Evolutionary conservation across 2,888 invertebrate species (phyloP).

Genomic region (Pristionchus mayeri): DNA sequence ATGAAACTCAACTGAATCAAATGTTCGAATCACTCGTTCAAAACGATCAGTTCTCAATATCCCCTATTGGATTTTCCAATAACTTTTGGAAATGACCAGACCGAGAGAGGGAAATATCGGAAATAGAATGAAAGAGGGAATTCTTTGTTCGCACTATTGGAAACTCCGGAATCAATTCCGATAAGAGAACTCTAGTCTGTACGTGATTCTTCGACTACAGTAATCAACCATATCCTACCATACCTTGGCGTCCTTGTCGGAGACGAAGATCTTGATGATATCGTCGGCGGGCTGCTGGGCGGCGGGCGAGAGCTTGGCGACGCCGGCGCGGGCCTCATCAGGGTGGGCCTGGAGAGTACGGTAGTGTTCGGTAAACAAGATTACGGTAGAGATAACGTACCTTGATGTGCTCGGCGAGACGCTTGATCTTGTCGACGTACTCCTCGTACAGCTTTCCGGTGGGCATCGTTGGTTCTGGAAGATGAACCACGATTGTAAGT

Average conservation of each 20-base stretch:
- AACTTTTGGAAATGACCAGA: no score
- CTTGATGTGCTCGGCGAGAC: conserved; percentile 15
- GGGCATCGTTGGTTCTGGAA: no score
- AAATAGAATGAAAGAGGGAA: no score
- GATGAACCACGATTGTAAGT: no score
- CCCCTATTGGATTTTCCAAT: no score
- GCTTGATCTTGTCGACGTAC: conserved; percentile 6
- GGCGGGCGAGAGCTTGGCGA: background rate
- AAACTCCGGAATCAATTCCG: no score
- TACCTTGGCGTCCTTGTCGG: conserved; percentile 15
- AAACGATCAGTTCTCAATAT: no score
- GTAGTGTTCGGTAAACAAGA: background rate
- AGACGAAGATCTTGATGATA: conserved; percentile 41
- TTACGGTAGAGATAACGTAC: background rate
- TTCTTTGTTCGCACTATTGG: no score
- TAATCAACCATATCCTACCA: background rate
- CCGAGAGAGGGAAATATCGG: no score
- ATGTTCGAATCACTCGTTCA: no score
- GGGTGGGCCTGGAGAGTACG: background rate
- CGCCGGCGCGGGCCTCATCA: background rate
- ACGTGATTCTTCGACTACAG: background rate
- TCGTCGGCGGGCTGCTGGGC: background rate
- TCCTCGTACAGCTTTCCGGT: background rate
- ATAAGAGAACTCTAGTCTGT: no score
- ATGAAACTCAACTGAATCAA: no score